Percentiles rank a stretch among this genome's conserved stretches.
Evolutionary conservation across 2,113 vertebrate species (phyloP).

Genomic region (Solenodon paradoxus): DNA sequence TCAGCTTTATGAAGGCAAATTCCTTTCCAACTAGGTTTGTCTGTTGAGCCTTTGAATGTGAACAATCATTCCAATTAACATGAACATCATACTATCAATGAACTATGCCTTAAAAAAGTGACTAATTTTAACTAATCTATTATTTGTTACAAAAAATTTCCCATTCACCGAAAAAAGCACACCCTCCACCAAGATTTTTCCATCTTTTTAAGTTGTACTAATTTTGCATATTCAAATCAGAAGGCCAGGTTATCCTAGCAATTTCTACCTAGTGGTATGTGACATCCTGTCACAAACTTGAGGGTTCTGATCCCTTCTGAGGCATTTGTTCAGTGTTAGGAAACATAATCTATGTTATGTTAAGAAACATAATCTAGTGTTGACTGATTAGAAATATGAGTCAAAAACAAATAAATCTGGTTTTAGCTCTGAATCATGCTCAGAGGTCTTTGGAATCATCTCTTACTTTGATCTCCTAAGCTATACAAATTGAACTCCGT

Average conservation of each 20-base stretch:
- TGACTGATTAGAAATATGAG: neutral
- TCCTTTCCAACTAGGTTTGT: neutral
- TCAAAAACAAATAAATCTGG: neutral
- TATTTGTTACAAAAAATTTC: conserved; percentile 13
- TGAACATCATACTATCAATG: neutral
- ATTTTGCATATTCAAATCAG: neutral
- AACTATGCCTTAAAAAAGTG: neutral
- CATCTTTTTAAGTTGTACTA: neutral
- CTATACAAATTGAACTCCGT: neutral
- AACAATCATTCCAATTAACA: neutral
- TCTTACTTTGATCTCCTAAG: neutral
- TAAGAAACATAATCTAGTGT: neutral
- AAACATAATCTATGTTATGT: neutral
- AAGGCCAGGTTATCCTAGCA: neutral
- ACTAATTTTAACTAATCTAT: neutral
- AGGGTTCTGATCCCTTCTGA: neutral
- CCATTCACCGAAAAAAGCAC: neutral
- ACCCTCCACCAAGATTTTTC: neutral
- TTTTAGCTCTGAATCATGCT: neutral
- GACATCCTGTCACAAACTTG: neutral
- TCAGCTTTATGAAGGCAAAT: neutral
- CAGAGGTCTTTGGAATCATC: neutral
- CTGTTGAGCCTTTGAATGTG: neutral
- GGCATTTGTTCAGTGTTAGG: neutral
- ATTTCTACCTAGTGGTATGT: neutral